Evolutionary conservation across 2,888 invertebrate species (phyloP), one percentile per base, ranked within the genome.

Genomic region (Rhagonycha fulva): DNA sequence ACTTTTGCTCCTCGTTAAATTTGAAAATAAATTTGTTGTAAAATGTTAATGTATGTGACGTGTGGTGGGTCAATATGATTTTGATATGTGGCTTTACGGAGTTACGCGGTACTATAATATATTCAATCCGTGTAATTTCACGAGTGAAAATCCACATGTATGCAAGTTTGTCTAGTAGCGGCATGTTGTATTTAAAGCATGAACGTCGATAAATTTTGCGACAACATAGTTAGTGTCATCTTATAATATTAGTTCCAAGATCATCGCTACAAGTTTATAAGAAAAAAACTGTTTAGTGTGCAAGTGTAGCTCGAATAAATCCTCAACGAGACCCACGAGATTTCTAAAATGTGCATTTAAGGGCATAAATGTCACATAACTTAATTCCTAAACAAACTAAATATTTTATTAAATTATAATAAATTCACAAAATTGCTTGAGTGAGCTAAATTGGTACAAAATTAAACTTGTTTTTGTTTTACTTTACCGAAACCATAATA

Each of bases 191-290:
- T 72, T 68, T 70, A 68, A 66, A 72, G 76, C 76, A 76, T 72
- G 76, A 72, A 72, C 72, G 19, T 62, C 62, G 70, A 71, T 76
- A 76, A 76, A 76, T 76, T 76, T 32, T 70, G 66, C 70, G 26
- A 73, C 73, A 73, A 73, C 72, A 76, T 76, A 76, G 76, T 76
- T 76, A 76, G 70, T 73, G 76, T 76, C 76, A 73, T 73, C 73
- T 76, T 73, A 76, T 71, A 76, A 76, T 76, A 76, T 73, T 76
- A 76, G 72, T 76, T 76, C 76, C 73, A 74, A 76, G 76, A 76
- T 76, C 76, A 76, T 76, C 73, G 76, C 76, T 68, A 68, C 61
- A 70, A 76, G 62, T 66, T 73, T 76, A 76, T 72, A 62, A 68
- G 62, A 70, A 76, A 76, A 76, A 76, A 76, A 74, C 76, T 76